Conservation (phyloP, 1,140 invertebrate genomes). For the Pollicipes pollicipes region DNA sequence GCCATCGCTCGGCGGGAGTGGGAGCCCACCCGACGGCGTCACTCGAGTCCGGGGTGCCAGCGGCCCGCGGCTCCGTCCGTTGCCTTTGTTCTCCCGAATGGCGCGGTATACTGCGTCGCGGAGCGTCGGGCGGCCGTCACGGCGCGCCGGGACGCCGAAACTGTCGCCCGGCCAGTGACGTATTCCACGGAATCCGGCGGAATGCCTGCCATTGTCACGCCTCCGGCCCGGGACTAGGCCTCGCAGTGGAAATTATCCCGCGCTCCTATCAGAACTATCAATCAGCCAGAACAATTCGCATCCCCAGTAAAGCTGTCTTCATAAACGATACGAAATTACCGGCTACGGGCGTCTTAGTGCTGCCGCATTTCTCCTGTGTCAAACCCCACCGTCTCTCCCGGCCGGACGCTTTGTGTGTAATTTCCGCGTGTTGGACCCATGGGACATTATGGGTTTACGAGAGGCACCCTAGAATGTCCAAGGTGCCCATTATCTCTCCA, state of each 20-base stretch:
- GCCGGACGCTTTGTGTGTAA: not conserved
- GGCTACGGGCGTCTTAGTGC: not conserved
- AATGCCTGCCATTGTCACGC: not conserved
- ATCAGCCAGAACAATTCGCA: not conserved
- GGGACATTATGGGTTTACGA: not conserved
- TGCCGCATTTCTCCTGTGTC: not conserved
- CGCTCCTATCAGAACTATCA: not conserved
- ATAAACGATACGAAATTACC: slow-evolving; percentile 2
- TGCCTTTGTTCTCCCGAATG: no score
- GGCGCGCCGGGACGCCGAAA: no score
- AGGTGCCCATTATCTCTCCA: not conserved
- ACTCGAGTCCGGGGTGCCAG: no score
- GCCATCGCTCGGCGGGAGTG: no score
- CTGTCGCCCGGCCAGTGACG: no score
- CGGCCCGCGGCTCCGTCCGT: no score
- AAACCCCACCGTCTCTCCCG: not conserved
- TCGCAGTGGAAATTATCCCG: not conserved
- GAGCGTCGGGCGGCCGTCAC: no score
- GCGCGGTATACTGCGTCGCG: no score
- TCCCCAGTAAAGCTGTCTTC: not conserved
- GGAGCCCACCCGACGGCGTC: no score
- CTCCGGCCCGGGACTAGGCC: no score
- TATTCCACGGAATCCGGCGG: not conserved
- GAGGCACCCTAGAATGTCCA: not conserved
- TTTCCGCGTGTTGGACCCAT: not conserved